Evolutionary conservation across 2,888 invertebrate species (phyloP), one percentile per base, ranked within the genome.

Genomic region (Hyposoter didymator): DNA sequence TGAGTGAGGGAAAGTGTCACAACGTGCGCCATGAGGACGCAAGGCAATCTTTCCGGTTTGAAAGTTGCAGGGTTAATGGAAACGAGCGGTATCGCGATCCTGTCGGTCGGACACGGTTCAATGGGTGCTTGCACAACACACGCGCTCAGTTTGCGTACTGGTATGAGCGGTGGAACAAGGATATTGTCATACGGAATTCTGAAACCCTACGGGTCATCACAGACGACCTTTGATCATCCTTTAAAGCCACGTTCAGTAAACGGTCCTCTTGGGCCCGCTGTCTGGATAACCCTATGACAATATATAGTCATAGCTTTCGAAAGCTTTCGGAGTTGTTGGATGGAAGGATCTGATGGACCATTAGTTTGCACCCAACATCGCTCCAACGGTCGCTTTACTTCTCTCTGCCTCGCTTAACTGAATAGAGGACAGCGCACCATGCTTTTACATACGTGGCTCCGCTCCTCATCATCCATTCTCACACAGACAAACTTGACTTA

Each of bases 201-300:
- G 72, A 28, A 66, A 74, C 66, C 62, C 62, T 70, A 75, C 78
- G 55, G 82, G 78, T 82, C 78, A 82, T 78, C 79, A 76, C 75
- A 73, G 66, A 64, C 64, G 70, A 82, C 75, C 82, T 82, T 85
- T 79, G 82, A 85, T 78, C 85, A 78, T 78, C 84, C 82, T 74
- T 84, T 79, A 82, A 82, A 78, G 72, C 74, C 66, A 52, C 82
- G 75, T 75, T 82, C 75, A 66, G 85, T 78, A 79, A 85, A 76
- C 78, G 79, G 82, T 78, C 70, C 75, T 72, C 72, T 70, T 43
- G 17, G 43, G 22, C 19, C 52, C 47, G 28, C 17, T 39, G 14
- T 52, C 39, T 28, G 81, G 59, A 17, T 59, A 74, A 81, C 81
- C 73, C 47, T 81, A n/a, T n/a, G 3, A 59, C 12, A 43, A 22